Evolutionary conservation across 2,888 invertebrate genomes (phyloP).

Genomic region (Melanostoma mellinum): DNA sequence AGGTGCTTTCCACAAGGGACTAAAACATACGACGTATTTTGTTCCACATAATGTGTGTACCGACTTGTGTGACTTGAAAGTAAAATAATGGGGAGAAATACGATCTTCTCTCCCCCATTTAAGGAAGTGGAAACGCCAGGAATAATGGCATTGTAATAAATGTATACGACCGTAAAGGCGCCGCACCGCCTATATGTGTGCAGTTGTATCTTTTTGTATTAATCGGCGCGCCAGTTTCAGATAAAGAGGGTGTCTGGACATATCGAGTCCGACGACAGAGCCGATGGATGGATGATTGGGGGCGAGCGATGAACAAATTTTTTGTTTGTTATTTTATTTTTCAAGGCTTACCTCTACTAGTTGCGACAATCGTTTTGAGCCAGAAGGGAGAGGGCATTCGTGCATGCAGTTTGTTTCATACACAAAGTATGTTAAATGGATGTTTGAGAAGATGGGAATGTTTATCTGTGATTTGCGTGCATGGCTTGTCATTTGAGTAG

Average conservation of each 20-base stretch:
- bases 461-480: slow-evolving; percentile 43
- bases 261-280: slow-evolving; percentile 9
- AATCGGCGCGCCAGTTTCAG: slow-evolving; percentile 49
- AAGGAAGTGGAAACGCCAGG: slow-evolving; percentile 63
- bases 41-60: slow-evolving; percentile 14
- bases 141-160: slow-evolving; percentile 65
- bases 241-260: slow-evolving; percentile 60
- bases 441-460: slow-evolving; percentile 26
- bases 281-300: slow-evolving; percentile 18
- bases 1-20: slow-evolving; percentile 47
- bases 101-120: slow-evolving; percentile 62
- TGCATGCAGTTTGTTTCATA: slow-evolving; percentile 27
- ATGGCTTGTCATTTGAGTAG: not conserved
- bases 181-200: slow-evolving; percentile 31
- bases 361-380: slow-evolving; percentile 17
- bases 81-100: slow-evolving; percentile 49
- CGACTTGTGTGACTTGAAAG: slow-evolving; percentile 49
- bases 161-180: slow-evolving; percentile 66
- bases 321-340: slow-evolving; percentile 12
- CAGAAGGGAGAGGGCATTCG: slow-evolving; percentile 2
- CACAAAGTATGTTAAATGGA: not conserved
- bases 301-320: not conserved
- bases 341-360: slow-evolving; percentile 16
- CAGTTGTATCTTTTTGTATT: slow-evolving; percentile 46
- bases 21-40: not conserved